A percentile compares a stretch with the other conserved stretches of the same genome.
Conservation (phyloP, 2,797 vertebrate genomes). For the Cirrhinus mrigala region DNA sequence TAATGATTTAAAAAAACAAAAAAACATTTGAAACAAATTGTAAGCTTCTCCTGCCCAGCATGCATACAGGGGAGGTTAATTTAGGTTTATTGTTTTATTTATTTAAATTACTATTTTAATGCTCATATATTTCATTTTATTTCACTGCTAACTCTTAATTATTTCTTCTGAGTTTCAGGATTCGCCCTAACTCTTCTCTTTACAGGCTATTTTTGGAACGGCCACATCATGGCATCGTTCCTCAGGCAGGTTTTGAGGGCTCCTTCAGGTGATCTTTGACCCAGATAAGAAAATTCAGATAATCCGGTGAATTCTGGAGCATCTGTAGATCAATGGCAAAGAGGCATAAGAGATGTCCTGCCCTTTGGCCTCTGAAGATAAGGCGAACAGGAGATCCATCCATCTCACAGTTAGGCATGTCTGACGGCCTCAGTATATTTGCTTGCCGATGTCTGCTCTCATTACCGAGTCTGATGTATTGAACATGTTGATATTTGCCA, state of each 20-base stretch:
- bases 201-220: not conserved
- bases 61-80: not conserved
- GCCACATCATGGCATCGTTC: not conserved
- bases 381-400: not conserved
- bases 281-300: constrained; percentile 26
- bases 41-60: not conserved
- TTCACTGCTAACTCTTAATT: not conserved
- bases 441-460: constrained; percentile 2
- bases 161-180: not conserved
- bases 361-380: constrained; percentile 28
- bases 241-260: not conserved
- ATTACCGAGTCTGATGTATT: constrained; percentile 33
- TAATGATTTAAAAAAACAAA: not conserved
- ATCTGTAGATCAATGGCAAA: constrained; percentile 28
- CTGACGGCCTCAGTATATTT: not conserved
- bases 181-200: not conserved
- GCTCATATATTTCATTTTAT: not conserved
- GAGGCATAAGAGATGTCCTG: constrained; percentile 10
- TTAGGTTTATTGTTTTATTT: not conserved
- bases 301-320: constrained; percentile 23
- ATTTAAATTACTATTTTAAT: not conserved
- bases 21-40: no score
- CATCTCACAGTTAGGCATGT: constrained; percentile 4
- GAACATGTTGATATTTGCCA: not conserved
- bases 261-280: constrained; percentile 27